A percentile compares a stretch with the other conserved stretches of the same genome.
phyloP scores from a whole-genome alignment of 2,888 invertebrate genomes.

The Megaustenia siamemsis region DNA sequence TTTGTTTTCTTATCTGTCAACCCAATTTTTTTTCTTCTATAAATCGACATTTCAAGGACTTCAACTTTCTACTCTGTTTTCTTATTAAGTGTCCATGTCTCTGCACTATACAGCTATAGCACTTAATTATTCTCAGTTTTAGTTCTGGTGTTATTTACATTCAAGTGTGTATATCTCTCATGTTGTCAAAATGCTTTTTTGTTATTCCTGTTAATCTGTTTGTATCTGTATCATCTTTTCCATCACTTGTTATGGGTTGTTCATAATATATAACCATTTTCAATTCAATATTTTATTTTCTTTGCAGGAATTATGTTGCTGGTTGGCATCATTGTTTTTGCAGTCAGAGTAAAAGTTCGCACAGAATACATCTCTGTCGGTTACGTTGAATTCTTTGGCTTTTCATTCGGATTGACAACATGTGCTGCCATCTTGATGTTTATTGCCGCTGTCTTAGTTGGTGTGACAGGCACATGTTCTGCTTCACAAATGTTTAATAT shows the following conservation, averaged over 20 bases:
- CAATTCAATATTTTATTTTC: neutral
- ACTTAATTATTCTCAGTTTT: too few relatives aligned
- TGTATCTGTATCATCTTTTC: too few relatives aligned
- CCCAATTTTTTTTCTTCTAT: too few relatives aligned
- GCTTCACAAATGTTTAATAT: conserved; percentile 36
- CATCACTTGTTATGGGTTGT: too few relatives aligned
- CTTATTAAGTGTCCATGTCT: too few relatives aligned
- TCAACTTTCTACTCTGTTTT: too few relatives aligned
- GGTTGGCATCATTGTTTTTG: conserved; percentile 40
- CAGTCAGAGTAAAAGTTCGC: conserved; percentile 23
- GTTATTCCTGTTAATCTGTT: neutral
- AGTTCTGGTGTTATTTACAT: too few relatives aligned
- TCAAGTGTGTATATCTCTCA: too few relatives aligned
- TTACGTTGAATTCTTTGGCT: neutral
- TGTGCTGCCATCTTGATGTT: conserved; percentile 35
- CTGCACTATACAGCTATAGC: too few relatives aligned
- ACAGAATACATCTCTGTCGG: conserved; percentile 3
- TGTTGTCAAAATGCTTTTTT: too few relatives aligned
- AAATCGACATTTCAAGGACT: too few relatives aligned
- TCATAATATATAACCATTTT: neutral
- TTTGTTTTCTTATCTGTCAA: too few relatives aligned
- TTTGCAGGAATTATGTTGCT: conserved; percentile 36
- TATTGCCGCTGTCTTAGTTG: conserved; percentile 14
- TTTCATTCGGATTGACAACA: conserved; percentile 33
- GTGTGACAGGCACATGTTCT: neutral